Evolutionary conservation across 1,140 invertebrate genomes (phyloP).

Genomic region (Aradophagus sp.): DNA sequence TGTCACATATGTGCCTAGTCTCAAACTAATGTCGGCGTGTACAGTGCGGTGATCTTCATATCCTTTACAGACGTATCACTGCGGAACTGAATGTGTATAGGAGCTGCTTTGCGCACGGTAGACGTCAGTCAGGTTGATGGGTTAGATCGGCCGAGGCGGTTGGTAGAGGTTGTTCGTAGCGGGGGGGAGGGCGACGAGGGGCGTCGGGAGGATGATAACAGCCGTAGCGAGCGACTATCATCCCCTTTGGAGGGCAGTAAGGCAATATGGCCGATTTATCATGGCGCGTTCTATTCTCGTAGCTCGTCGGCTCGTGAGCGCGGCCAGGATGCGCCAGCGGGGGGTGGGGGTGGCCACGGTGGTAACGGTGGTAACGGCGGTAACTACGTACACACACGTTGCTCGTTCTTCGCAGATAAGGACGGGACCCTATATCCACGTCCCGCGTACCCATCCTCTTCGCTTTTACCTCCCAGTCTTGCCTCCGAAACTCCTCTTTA

Average conservation of each 20-base stretch:
- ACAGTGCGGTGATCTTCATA: too few species aligned
- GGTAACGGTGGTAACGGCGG: conserved; percentile 42
- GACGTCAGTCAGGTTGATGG: too few species aligned
- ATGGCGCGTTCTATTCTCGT: conserved; percentile 64
- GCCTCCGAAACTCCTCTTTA: too few species aligned
- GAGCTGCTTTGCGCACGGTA: too few species aligned
- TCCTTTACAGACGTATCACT: too few species aligned
- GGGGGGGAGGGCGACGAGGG: neutral
- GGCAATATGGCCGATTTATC: conserved; percentile 73
- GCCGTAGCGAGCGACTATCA: conserved; percentile 1
- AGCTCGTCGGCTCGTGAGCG: conserved; percentile 52
- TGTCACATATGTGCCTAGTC: too few species aligned
- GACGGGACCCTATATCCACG: conserved; percentile 67
- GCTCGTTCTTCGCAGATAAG: conserved; percentile 71
- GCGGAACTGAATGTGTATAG: too few species aligned
- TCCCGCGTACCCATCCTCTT: conserved; percentile 8
- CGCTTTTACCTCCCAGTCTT: neutral
- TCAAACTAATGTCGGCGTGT: too few species aligned
- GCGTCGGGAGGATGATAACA: too few species aligned
- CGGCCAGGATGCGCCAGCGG: conserved; percentile 43
- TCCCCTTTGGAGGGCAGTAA: conserved; percentile 58
- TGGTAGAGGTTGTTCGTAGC: neutral
- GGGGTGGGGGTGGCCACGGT: conserved; percentile 28
- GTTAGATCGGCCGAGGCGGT: too few species aligned
- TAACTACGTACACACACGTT: conserved; percentile 52